Evolutionary conservation across 2,888 invertebrate genomes (phyloP).

Genomic region (Tiphia femorata): DNA sequence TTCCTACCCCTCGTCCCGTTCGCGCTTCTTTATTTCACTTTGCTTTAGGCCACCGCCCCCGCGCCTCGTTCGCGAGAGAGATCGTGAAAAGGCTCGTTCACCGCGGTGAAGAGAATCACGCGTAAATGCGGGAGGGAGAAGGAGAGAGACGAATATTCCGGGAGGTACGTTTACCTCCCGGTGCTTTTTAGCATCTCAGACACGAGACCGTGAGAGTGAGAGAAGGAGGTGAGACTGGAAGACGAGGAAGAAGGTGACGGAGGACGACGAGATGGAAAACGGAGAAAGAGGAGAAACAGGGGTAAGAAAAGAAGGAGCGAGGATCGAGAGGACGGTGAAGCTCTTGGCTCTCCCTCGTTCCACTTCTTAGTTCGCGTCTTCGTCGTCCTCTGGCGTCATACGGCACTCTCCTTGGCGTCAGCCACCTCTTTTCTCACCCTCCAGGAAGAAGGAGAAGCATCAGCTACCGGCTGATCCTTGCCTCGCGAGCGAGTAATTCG

Average conservation of each 20-base stretch:
- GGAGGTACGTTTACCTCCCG: slow-evolving; percentile 35
- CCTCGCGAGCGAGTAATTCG: slow-evolving; percentile 52
- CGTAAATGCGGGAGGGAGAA: slow-evolving; percentile 16
- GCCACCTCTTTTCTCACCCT: slow-evolving; percentile 15
- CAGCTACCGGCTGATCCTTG: slow-evolving; percentile 22
- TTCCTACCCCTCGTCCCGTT: too few species aligned
- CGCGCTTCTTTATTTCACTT: too few species aligned
- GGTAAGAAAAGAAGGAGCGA: slow-evolving; percentile 11
- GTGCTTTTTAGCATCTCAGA: slow-evolving; percentile 25
- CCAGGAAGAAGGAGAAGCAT: too few species aligned
- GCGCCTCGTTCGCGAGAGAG: too few species aligned
- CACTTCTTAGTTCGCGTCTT: slow-evolving; percentile 10
- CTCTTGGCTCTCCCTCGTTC: too few species aligned
- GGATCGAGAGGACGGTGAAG: background rate
- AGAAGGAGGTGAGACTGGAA: background rate
- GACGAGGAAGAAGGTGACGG: slow-evolving; percentile 3
- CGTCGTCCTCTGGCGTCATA: slow-evolving; percentile 12
- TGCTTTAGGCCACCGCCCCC: too few species aligned
- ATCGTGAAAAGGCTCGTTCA: too few species aligned
- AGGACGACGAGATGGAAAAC: slow-evolving; percentile 11
- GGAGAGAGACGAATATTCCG: slow-evolving; percentile 23
- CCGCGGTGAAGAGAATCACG: too few species aligned
- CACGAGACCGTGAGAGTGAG: background rate
- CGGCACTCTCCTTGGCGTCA: slow-evolving; percentile 1
- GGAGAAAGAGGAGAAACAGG: slow-evolving; percentile 1